Evolutionary conservation across 2,888 invertebrate species (phyloP), one percentile per base, ranked within the genome.

Genomic region (Sipunculus nudus): DNA sequence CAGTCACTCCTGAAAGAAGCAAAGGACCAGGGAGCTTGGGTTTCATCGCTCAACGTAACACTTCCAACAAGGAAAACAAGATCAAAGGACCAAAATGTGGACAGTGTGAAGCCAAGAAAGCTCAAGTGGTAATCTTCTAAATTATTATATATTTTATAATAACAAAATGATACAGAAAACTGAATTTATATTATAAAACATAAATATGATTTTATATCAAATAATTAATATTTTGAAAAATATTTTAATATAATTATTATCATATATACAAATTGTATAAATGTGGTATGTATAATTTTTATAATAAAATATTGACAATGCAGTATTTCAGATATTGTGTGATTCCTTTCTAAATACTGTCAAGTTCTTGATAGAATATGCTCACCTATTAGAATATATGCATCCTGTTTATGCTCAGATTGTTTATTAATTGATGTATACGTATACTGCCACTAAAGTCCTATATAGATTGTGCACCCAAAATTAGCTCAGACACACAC

Each of bases 41-140:
- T 25, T 75, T 74, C 57, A 77, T 81, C 41, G 79, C 78, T 8
- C 64, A 76, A 53, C 70, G 72, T 49, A 50, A 52, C n/a, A 64
- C 58, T 29, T 59, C 60, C 0, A 57, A 59, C 28, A 43, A 45
- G 3, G 48, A 46, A 29, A 45, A 54, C 16, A 63, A 59, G 39
- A 39, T 70, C 19, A 78, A 78, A 48, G 79, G 78, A 13, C 75
- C 75, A 0, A 74, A 75, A 52, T 83, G 83, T 78, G 83, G 83
- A 1, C 83, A 83, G 71, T 83, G 83, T 75, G 83, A 83, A 56
- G 76, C 78, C 31, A 75, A 78, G 55, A 56, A 65, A 10, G 82
- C 83, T 19, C 75, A 78, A 23, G 75, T 82, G 71, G 82, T 82
- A 59, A 69, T 40, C 23, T 21, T 13, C 40, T 40, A 5, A 19